Percentiles rank a stretch among this genome's conserved stretches.
Conservation (phyloP, 2,797 vertebrate genomes). For the Pseudochirops corinnae region DNA sequence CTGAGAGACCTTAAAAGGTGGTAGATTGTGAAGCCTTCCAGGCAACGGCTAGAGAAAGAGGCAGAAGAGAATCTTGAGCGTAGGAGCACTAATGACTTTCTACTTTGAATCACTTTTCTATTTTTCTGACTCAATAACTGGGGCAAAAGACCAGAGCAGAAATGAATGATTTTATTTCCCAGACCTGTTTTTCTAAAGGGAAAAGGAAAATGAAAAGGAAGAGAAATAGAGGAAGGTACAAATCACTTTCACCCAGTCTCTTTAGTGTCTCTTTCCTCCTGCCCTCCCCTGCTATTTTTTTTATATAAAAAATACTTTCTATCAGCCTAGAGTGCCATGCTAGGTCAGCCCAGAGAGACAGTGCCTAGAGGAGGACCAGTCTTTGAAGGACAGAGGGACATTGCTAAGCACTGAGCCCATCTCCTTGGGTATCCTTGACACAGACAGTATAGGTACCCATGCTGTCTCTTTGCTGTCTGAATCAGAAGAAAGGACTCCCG, state of each 20-base stretch:
- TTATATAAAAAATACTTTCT: background rate
- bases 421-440: background rate
- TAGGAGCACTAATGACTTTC: constrained; percentile 56
- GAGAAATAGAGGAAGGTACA: constrained; percentile 35
- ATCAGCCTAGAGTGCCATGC: background rate
- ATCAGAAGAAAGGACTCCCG: background rate
- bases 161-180: constrained; percentile 55
- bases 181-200: constrained; percentile 35
- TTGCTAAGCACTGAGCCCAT: background rate
- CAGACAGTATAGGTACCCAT: background rate
- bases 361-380: background rate
- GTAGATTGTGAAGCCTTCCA: constrained; percentile 11
- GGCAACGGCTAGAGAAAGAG: background rate
- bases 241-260: constrained; percentile 17
- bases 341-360: background rate
- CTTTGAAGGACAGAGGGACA: background rate
- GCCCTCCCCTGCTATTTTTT: background rate
- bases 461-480: background rate
- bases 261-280: background rate
- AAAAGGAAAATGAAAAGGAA: constrained; percentile 38
- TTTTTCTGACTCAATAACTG: constrained; percentile 67
- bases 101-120: constrained; percentile 55
- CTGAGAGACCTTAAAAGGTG: constrained; percentile 66
- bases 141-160: constrained; percentile 32
- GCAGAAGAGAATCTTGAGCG: background rate